A percentile compares a stretch with the other conserved stretches of the same genome.
Conservation (phyloP, 2,113 vertebrate genomes). For the Proterorhinus semilunaris region DNA sequence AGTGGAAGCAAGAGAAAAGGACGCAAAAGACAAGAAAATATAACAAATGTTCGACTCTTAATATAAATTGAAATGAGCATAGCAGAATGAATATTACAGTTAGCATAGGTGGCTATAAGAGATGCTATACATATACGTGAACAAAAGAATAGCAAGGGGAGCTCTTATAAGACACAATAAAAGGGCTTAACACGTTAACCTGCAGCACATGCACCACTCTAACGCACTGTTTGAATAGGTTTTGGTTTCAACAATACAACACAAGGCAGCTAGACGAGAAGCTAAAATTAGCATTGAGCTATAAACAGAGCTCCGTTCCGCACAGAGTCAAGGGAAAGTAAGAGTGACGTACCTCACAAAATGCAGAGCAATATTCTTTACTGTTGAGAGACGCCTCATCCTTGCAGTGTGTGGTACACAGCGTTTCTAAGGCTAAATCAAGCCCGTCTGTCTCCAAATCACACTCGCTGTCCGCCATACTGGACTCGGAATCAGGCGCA, state of each 20-base stretch:
- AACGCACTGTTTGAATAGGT: background rate
- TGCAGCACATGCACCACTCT: background rate
- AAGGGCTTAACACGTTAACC: accelerated
- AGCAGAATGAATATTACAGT: constrained; percentile 1
- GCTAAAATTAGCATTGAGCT: constrained; percentile 57
- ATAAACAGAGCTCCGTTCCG: constrained; percentile 30
- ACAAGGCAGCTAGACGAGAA: constrained; percentile 16
- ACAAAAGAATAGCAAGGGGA: background rate
- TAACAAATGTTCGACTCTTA: no score
- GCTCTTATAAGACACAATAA: background rate
- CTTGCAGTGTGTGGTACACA: constrained; percentile 67
- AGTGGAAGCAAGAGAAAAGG: no score
- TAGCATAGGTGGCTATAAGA: constrained; percentile 25
- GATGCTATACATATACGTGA: background rate
- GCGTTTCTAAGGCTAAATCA: constrained; percentile 83
- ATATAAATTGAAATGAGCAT: no score
- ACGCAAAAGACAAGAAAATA: no score
- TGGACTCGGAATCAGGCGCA: constrained; percentile 82
- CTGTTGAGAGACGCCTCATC: constrained; percentile 72
- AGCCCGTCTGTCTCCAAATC: constrained; percentile 92
- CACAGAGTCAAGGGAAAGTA: background rate
- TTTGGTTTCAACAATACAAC: constrained; percentile 13
- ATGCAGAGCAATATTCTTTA: constrained; percentile 86
- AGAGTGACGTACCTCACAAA: constrained; percentile 84
- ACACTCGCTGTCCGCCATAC: constrained; percentile 98